These are phyloP conservation scores for Cheilosia grossa DNA, from an alignment of 2,888 invertebrate species.

Conservation along the genomic window DNA sequence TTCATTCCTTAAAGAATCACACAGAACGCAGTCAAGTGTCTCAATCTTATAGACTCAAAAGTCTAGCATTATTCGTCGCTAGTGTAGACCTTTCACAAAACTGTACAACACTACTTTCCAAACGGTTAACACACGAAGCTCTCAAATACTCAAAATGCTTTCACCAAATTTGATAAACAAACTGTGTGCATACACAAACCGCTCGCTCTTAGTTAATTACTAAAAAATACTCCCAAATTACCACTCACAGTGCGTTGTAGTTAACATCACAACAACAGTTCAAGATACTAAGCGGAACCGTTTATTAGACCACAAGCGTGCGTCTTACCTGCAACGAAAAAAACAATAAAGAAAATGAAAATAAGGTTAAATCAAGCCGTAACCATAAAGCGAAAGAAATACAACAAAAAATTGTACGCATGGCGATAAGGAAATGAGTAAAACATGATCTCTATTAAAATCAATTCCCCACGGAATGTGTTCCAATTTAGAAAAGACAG, in stretches of 20 bases:
- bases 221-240: background rate
- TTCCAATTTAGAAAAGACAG: constrained; percentile 41
- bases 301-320: constrained; percentile 19
- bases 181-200: background rate
- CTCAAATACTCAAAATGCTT: background rate
- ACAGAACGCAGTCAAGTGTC: too few species aligned
- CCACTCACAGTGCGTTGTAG: background rate
- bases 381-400: constrained; percentile 2
- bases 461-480: constrained; percentile 12
- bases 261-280: too few species aligned
- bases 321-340: constrained; percentile 58
- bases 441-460: constrained; percentile 15
- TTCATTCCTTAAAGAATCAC: background rate
- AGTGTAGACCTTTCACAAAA: background rate
- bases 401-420: background rate
- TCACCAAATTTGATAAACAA: constrained; percentile 24
- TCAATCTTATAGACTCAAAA: too few species aligned
- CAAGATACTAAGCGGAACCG: background rate
- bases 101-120: background rate
- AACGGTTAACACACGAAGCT: background rate
- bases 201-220: background rate
- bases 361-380: constrained; percentile 9
- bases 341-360: background rate
- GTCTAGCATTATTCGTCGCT: too few species aligned
- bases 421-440: constrained; percentile 11